Evolutionary conservation across 2,888 invertebrate species (phyloP).

Genomic region (Bellardia pandia): DNA sequence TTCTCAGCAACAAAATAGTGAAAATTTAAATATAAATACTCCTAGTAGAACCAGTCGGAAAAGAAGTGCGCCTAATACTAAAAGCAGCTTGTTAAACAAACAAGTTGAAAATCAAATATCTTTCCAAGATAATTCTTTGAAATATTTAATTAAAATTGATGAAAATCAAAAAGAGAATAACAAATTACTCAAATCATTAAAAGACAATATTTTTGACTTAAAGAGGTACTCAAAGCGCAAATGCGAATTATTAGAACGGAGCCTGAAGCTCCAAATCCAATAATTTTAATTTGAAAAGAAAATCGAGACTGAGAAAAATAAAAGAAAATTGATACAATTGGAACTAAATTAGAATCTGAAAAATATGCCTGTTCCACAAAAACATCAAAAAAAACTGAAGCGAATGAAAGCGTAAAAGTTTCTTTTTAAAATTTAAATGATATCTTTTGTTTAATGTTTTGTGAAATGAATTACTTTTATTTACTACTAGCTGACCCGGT

Average conservation of each 20-base stretch:
- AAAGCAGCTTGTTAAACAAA: not conserved
- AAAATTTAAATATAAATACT: not conserved
- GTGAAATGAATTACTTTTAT: too few species aligned
- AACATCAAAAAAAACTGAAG: too few species aligned
- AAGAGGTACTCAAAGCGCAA: slow-evolving; percentile 6
- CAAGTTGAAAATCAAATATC: slow-evolving; percentile 37
- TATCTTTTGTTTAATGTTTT: too few species aligned
- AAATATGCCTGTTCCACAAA: too few species aligned
- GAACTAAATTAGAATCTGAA: too few species aligned
- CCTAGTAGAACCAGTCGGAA: not conserved
- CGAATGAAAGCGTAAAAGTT: too few species aligned
- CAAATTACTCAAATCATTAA: not conserved
- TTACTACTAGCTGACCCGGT: too few species aligned
- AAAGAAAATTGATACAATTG: too few species aligned
- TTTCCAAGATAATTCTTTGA: slow-evolving; percentile 20
- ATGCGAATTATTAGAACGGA: slow-evolving; percentile 27
- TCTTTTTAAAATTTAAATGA: too few species aligned
- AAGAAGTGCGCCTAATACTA: not conserved
- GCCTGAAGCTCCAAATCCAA: slow-evolving; percentile 4
- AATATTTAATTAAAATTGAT: slow-evolving; percentile 31
- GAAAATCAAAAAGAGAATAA: slow-evolving; percentile 11
- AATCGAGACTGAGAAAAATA: too few species aligned
- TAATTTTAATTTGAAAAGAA: slow-evolving; percentile 39
- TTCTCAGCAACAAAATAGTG: not conserved
- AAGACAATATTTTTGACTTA: not conserved